Percentiles rank a stretch among this genome's conserved stretches.
Evolutionary conservation across 2,888 invertebrate species (phyloP).

Genomic region (Geotrupes spiniger): DNA sequence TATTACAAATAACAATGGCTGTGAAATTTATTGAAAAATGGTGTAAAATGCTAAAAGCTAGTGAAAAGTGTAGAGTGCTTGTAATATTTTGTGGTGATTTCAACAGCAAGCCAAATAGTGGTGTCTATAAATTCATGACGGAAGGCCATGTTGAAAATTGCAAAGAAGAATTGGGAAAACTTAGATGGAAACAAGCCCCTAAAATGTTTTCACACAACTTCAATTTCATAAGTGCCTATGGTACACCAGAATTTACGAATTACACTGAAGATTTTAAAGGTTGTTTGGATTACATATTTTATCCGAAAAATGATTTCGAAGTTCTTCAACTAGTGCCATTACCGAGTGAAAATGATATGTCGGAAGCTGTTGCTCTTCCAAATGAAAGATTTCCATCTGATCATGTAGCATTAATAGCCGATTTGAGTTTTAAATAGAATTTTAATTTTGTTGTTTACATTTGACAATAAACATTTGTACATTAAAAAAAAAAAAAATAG

Average conservation of each 20-base stretch:
- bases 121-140: slow-evolving; percentile 78
- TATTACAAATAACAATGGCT: slow-evolving; percentile 76
- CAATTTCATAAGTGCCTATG: slow-evolving; percentile 75
- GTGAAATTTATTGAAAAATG: slow-evolving; percentile 67
- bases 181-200: slow-evolving; percentile 54
- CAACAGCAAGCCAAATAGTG: slow-evolving; percentile 84
- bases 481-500: too few species aligned
- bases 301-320: slow-evolving; percentile 62
- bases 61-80: slow-evolving; percentile 52
- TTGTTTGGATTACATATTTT: slow-evolving; percentile 91
- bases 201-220: slow-evolving; percentile 52
- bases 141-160: slow-evolving; percentile 56
- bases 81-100: slow-evolving; percentile 90
- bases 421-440: slow-evolving; percentile 55
- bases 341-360: slow-evolving; percentile 75
- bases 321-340: slow-evolving; percentile 75
- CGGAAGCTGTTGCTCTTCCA: slow-evolving; percentile 74
- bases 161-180: slow-evolving; percentile 75
- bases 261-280: slow-evolving; percentile 80
- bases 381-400: slow-evolving; percentile 91
- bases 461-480: too few species aligned
- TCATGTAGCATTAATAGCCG: slow-evolving; percentile 85
- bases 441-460: too few species aligned
- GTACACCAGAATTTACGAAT: slow-evolving; percentile 82
- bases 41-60: slow-evolving; percentile 47